Evolutionary conservation across 2,113 vertebrate species (phyloP).

Genomic region (Andinoacara biseriatus): DNA sequence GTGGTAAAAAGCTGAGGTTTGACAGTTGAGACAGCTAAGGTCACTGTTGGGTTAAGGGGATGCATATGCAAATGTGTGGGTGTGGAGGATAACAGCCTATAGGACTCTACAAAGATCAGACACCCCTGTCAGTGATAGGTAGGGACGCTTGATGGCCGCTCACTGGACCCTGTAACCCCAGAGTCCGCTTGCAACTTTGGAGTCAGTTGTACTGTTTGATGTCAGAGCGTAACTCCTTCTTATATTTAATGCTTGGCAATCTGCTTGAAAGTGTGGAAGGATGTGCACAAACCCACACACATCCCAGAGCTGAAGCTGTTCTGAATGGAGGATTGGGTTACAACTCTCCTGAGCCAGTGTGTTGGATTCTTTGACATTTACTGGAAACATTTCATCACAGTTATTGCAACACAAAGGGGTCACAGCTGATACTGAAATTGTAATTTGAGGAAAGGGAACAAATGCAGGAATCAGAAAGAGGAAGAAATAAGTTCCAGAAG

Average conservation of each 20-base stretch:
- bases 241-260: not conserved
- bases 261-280: not conserved
- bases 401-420: constrained; percentile 1
- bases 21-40: not conserved
- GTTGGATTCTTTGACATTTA: not conserved
- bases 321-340: not conserved
- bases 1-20: too few relatives aligned
- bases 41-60: not conserved
- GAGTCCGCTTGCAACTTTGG: not conserved
- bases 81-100: constrained; percentile 44
- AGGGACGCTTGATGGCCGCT: not conserved
- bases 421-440: not conserved
- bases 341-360: not conserved
- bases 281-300: not conserved
- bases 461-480: not conserved
- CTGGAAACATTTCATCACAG: not conserved
- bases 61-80: not conserved
- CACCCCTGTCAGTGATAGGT: constrained; percentile 13
- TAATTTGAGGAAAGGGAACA: not conserved
- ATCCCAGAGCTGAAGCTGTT: not conserved
- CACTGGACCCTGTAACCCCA: constrained; percentile 16
- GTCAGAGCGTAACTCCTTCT: not conserved
- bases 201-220: not conserved
- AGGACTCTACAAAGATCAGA: constrained; percentile 13
- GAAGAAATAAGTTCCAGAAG: not conserved